These are phyloP conservation scores for Aegotheles bennettii DNA, from an alignment of 2,113 vertebrate genomes.

Conservation along the genomic window DNA sequence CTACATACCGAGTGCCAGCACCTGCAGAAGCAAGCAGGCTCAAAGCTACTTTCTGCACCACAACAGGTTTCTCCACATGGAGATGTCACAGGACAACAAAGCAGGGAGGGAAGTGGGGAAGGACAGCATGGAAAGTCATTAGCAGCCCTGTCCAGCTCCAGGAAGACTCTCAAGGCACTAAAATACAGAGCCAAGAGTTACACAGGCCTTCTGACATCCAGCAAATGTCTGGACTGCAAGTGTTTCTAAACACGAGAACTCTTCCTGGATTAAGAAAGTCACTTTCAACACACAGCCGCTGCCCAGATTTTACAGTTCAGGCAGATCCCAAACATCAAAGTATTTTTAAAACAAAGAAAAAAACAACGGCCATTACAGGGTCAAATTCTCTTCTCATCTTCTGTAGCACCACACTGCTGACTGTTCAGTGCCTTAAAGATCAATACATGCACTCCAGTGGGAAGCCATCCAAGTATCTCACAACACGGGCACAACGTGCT, in stretches of 20 bases:
- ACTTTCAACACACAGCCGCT: neutral
- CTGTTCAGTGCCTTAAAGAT: neutral
- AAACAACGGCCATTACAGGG: neutral
- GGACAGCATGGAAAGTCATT: neutral
- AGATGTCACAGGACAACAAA: neutral
- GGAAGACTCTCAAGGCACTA: neutral
- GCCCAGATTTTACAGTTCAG: neutral
- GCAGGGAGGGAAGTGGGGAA: neutral
- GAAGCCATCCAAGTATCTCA: neutral
- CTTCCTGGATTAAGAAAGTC: neutral
- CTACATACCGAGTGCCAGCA: neutral
- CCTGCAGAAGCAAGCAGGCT: neutral
- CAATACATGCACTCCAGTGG: neutral
- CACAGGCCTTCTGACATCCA: neutral
- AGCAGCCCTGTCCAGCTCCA: neutral
- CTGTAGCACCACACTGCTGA: neutral
- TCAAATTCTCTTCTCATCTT: neutral
- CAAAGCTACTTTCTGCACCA: neutral
- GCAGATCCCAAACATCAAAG: neutral
- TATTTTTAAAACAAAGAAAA: constrained; percentile 8
- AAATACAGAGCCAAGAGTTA: neutral
- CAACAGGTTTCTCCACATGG: neutral
- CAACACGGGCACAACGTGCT: rapidly evolving
- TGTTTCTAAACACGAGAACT: too few relatives aligned
- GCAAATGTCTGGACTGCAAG: neutral